These are phyloP conservation scores for Nestor notabilis DNA, from an alignment of 2,113 vertebrate genomes.

Conservation along the genomic window DNA sequence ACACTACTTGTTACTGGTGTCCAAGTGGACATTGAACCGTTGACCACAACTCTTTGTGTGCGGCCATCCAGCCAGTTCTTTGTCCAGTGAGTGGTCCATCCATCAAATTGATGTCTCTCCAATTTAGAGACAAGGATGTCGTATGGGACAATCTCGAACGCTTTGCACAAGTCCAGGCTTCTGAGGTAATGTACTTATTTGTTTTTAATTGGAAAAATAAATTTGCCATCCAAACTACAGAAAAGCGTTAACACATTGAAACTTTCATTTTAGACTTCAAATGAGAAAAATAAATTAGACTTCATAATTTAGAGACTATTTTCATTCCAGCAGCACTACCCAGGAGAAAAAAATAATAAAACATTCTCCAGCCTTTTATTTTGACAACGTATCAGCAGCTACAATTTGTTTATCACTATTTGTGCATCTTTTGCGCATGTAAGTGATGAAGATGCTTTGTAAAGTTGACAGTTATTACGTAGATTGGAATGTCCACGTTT, in stretches of 20 bases:
- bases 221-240: neutral
- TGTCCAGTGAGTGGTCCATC: too few species aligned
- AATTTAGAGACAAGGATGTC: too few species aligned
- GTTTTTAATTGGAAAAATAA: neutral
- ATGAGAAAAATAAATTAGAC: neutral
- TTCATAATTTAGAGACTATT: neutral
- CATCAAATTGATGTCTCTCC: too few species aligned
- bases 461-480: neutral
- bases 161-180: too few species aligned
- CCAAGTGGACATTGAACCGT: too few species aligned
- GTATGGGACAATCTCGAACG: too few species aligned
- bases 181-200: neutral
- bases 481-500: fast-evolving
- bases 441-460: neutral
- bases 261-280: neutral
- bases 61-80: too few species aligned
- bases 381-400: neutral
- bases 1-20: too few species aligned
- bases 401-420: neutral
- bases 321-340: neutral
- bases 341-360: neutral
- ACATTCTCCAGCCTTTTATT: neutral
- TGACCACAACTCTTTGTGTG: too few species aligned
- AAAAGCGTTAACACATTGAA: neutral
- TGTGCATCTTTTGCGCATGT: neutral